Evolutionary conservation across 2,797 vertebrate genomes (phyloP), one percentile per base, ranked within the genome.

Genomic region (Ctenopoma kingsleyae): DNA sequence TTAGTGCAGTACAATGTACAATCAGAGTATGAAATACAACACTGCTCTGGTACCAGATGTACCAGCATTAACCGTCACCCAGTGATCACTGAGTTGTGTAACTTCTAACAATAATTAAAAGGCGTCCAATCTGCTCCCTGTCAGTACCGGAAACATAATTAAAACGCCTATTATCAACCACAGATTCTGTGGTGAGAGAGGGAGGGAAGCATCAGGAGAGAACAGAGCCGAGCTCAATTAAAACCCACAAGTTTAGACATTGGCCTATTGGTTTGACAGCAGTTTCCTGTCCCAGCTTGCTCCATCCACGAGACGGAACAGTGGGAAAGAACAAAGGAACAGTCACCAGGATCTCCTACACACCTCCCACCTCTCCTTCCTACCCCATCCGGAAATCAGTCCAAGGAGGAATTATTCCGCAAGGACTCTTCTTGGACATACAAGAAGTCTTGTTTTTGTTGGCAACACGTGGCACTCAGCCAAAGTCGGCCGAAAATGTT

Each of bases 191-290:
- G 80, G 81, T 36, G 30, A 71, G 63, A 62, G 47, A 68, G 55
- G 61, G 52, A 85, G 71, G 41, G 63, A 68, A 49, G 66, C 69
- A 64, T 66, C 71, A 52, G 59, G 67, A 59, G 76, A 55, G 69
- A 67, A 68, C 58, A 67, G 74, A 81, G 83, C 64, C 49, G 50
- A 53, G 86, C 86, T 91, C 91, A 91, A 94, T 94, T 94, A 92
- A 89, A 93, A 87, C 77, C 89, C 90, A 78, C 91, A 88, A 86
- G 91, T 94, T 92, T 89, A 93, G 87, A 90, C 92, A 81, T 83
- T 48, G 85, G 89, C 71, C 75, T 44, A 41, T 76, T 70, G 64
- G 80, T 76, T 56, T 87, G 88, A 90, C 78, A 76, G 84, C 81
- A 63, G 84, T 62, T 92, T 94, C 93, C 91, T 94, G 94, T 83